phyloP scores from a whole-genome alignment of 2,888 invertebrate species.

The Lordiphosa fenestrarum region DNA sequence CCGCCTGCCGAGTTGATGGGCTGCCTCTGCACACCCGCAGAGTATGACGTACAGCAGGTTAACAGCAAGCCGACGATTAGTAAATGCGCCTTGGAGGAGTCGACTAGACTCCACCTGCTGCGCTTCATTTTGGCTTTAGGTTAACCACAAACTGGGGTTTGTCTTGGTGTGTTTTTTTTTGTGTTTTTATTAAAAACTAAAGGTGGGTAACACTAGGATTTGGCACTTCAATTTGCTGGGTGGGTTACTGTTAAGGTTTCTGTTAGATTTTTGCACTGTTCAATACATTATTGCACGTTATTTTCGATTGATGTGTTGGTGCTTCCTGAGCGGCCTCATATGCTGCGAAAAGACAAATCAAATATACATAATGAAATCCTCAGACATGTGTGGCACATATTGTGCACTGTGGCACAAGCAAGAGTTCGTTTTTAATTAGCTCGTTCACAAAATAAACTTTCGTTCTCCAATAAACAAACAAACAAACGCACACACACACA shows the following conservation, averaged over 20 bases:
- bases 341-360: slow-evolving; percentile 45
- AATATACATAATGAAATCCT: slow-evolving; percentile 4
- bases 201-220: slow-evolving; percentile 18
- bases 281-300: slow-evolving; percentile 53
- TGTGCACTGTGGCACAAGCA: slow-evolving; percentile 29
- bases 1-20: slow-evolving; percentile 63
- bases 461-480: slow-evolving; percentile 52
- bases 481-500: slow-evolving; percentile 27
- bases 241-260: slow-evolving; percentile 22
- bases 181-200: slow-evolving; percentile 19
- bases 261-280: slow-evolving; percentile 29
- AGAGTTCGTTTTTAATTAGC: slow-evolving; percentile 56
- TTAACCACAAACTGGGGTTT: slow-evolving; percentile 8
- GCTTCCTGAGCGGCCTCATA: slow-evolving; percentile 55
- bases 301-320: slow-evolving; percentile 25
- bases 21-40: slow-evolving; percentile 46
- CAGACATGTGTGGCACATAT: slow-evolving; percentile 62
- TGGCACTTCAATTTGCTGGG: slow-evolving; percentile 12
- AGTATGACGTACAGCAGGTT: slow-evolving; percentile 38
- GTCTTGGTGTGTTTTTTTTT: background rate
- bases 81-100: slow-evolving; percentile 60
- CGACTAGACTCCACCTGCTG: slow-evolving; percentile 72
- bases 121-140: slow-evolving; percentile 65
- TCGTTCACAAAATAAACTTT: slow-evolving; percentile 61
- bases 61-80: slow-evolving; percentile 48